Percentiles rank a stretch among this genome's conserved stretches.
phyloP scores from a whole-genome alignment of 2,888 invertebrate species.

The Mythimna ferrago region DNA sequence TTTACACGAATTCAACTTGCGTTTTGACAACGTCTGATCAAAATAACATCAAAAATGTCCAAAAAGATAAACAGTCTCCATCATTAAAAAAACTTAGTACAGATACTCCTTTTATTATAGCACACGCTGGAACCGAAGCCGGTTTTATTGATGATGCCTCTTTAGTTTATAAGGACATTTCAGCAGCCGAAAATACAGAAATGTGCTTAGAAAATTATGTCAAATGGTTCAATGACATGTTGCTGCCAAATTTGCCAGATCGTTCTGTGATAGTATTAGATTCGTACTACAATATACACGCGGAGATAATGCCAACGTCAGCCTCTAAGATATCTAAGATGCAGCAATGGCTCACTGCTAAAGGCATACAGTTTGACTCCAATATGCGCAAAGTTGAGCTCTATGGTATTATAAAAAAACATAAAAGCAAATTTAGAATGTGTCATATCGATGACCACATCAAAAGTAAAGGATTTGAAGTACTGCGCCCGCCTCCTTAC shows the following conservation, averaged over 20 bases:
- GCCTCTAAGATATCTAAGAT: neutral
- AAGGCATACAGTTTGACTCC: neutral
- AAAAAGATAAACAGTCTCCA: neutral
- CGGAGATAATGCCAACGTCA: neutral
- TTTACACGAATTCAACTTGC: neutral
- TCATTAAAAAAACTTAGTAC: neutral
- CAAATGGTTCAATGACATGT: neutral
- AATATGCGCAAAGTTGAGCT: conserved; percentile 2
- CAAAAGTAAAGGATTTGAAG: neutral
- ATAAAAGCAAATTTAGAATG: neutral
- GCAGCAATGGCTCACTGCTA: neutral
- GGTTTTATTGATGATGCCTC: neutral
- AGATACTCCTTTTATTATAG: neutral
- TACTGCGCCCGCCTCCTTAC: conserved; percentile 3
- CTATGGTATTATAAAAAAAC: neutral
- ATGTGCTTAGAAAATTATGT: neutral
- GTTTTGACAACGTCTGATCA: neutral
- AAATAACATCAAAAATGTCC: neutral
- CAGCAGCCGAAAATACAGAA: neutral
- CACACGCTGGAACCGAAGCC: neutral
- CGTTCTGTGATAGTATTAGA: conserved; percentile 1
- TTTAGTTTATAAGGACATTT: neutral
- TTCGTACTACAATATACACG: neutral
- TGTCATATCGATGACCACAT: neutral
- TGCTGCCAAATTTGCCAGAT: neutral